A percentile compares a stretch with the other conserved stretches of the same genome.
phyloP scores from a whole-genome alignment of 2,888 invertebrate species.

The Ophraella communa region DNA sequence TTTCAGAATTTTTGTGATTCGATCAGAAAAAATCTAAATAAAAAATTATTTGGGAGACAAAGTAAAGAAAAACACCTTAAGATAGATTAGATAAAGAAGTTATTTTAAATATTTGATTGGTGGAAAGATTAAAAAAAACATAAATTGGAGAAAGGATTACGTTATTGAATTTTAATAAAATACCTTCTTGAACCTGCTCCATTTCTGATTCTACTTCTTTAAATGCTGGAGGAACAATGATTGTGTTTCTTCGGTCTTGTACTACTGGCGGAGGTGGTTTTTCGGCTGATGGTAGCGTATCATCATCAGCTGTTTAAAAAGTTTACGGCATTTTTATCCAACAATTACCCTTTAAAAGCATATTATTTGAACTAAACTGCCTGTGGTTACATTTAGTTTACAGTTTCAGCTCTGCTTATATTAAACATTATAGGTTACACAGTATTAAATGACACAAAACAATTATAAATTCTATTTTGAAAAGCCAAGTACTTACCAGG shows the following conservation, averaged over 20 bases:
- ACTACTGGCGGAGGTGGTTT: conserved; percentile 53
- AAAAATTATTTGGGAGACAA: too few species aligned
- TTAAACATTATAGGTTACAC: too few species aligned
- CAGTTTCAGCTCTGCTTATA: too few species aligned
- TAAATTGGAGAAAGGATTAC: background rate
- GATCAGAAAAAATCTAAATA: too few species aligned
- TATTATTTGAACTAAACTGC: too few species aligned
- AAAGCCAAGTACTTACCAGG: conserved; percentile 49
- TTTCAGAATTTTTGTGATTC: too few species aligned
- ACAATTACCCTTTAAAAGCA: background rate
- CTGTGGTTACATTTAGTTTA: too few species aligned
- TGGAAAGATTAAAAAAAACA: background rate
- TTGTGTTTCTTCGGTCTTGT: conserved; percentile 59
- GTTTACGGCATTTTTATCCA: background rate
- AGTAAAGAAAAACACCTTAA: too few species aligned
- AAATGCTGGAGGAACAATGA: conserved; percentile 58
- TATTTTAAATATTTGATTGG: too few species aligned
- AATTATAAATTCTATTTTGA: conserved; percentile 25
- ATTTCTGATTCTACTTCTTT: conserved; percentile 54
- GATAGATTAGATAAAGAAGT: too few species aligned
- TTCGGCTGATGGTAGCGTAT: conserved; percentile 23
- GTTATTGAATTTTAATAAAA: background rate
- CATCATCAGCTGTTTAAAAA: conserved; percentile 37
- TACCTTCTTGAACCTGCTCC: conserved; percentile 55
- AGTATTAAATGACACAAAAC: conserved; percentile 28